Percentiles rank a stretch among this genome's conserved stretches.
phyloP scores from a whole-genome alignment of 2,797 vertebrate species.

The Oreochromis grahami region DNA sequence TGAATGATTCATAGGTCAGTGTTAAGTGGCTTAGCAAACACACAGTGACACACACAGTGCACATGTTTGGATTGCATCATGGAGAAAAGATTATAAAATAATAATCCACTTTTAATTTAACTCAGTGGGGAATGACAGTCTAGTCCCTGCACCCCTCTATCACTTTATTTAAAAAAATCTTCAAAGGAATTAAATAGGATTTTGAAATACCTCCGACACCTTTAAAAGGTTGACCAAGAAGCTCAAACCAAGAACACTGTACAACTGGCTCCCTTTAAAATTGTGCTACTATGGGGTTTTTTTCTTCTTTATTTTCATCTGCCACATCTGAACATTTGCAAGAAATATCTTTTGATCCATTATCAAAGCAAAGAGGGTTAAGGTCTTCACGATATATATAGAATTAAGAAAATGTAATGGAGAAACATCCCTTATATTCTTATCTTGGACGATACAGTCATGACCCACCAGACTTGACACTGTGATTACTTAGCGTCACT shows the following conservation, averaged over 20 bases:
- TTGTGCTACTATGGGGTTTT: neutral
- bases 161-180: neutral
- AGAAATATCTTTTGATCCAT: neutral
- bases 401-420: neutral
- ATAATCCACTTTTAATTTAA: neutral
- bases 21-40: neutral
- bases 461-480: neutral
- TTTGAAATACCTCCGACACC: neutral
- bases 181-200: neutral
- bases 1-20: neutral
- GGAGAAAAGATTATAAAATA: neutral
- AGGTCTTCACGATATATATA: neutral
- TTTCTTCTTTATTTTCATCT: rapidly evolving
- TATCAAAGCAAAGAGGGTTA: neutral
- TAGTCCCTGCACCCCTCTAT: neutral
- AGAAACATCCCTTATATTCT: neutral
- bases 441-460: neutral
- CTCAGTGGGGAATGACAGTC: neutral
- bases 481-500: neutral
- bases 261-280: neutral
- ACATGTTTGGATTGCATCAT: neutral
- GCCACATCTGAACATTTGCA: neutral
- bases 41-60: neutral
- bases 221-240: neutral
- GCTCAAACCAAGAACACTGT: neutral